Conservation (phyloP, 2,888 invertebrate genomes). For the Scaeva pyrastri region DNA sequence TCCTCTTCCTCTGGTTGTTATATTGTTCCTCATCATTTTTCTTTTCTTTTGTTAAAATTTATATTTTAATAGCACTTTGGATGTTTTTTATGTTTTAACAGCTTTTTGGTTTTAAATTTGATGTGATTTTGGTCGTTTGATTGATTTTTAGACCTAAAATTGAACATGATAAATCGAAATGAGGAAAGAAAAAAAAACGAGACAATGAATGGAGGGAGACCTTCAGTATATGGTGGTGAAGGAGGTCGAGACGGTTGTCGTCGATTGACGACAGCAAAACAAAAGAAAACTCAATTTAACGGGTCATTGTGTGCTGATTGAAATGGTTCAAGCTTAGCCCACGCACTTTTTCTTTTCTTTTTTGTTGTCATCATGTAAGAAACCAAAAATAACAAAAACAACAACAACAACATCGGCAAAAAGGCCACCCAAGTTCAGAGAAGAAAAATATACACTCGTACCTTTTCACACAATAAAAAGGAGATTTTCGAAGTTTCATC, state of each 20-base stretch:
- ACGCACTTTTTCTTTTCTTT: neutral
- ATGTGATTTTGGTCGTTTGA: conserved; percentile 59
- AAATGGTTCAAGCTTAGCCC: conserved; percentile 9
- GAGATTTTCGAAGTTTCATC: no score
- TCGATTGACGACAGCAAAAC: neutral
- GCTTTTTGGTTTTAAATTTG: conserved; percentile 33
- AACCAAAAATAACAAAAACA: neutral
- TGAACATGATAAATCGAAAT: conserved; percentile 42
- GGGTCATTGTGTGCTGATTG: conserved; percentile 37
- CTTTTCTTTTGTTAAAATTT: conserved; percentile 9
- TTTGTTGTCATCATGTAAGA: neutral
- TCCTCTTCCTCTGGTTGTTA: neutral
- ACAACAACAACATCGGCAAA: no score
- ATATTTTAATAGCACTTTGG: no score
- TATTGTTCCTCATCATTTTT: no score
- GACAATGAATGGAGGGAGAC: neutral
- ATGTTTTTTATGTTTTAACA: conserved; percentile 32
- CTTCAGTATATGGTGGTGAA: no score
- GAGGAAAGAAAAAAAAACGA: neutral
- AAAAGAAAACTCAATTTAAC: conserved; percentile 39
- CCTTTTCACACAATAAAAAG: no score
- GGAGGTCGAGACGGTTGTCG: no score
- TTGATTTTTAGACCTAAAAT: conserved; percentile 44
- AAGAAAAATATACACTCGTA: neutral
- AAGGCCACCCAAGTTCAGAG: conserved; percentile 2